Percentiles rank a stretch among this genome's conserved stretches.
Conservation (phyloP, 2,888 invertebrate species). For the Calameuta idolon region DNA sequence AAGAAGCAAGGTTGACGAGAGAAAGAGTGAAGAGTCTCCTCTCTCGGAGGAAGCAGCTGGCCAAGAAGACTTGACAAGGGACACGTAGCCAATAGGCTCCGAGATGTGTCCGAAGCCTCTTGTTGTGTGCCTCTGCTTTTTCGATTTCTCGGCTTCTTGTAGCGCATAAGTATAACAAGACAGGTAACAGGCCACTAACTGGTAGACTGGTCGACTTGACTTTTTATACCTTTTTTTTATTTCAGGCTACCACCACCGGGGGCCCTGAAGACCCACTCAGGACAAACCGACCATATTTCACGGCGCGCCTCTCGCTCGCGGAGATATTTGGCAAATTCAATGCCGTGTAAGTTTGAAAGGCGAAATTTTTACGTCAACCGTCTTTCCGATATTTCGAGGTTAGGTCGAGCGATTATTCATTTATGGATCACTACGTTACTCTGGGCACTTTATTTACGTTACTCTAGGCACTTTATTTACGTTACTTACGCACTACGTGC, state of each 20-base stretch:
- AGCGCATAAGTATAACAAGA: slow-evolving; percentile 19
- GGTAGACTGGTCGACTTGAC: slow-evolving; percentile 10
- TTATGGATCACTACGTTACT: neutral
- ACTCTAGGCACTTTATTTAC: too few species aligned
- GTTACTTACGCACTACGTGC: too few species aligned
- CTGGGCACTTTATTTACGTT: too few species aligned
- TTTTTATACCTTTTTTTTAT: neutral
- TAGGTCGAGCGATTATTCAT: too few species aligned
- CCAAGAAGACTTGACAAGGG: neutral
- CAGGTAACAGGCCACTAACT: slow-evolving; percentile 16
- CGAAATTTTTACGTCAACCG: too few species aligned
- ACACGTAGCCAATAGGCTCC: neutral
- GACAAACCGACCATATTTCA: neutral
- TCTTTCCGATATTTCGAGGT: too few species aligned
- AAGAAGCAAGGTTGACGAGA: too few species aligned
- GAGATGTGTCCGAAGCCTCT: neutral
- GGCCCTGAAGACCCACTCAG: neutral
- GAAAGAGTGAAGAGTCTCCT: neutral
- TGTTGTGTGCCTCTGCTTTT: neutral
- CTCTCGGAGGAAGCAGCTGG: neutral
- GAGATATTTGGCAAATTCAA: neutral
- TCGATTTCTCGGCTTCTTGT: neutral
- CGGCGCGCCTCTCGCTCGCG: neutral
- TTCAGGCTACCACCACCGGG: neutral
- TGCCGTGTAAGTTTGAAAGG: neutral